Percentiles rank a stretch among this genome's conserved stretches.
These are phyloP conservation scores for Tupiocoris notatus DNA, from an alignment of 2,888 invertebrate genomes.

Conservation along the genomic window DNA sequence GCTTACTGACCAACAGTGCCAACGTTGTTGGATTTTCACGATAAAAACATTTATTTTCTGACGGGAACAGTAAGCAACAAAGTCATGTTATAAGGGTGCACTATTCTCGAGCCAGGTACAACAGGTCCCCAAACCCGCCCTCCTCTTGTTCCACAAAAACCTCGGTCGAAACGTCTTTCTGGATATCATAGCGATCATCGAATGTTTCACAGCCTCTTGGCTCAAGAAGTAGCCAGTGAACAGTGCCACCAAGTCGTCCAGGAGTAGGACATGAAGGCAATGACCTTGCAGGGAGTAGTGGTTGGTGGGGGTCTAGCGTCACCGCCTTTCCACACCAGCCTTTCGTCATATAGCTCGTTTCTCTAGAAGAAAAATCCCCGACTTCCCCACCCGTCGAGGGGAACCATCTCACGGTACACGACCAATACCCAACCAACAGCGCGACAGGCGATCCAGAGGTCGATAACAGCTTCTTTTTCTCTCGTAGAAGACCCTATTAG, in stretches of 20 bases:
- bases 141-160: too few species aligned
- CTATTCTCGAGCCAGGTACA: too few species aligned
- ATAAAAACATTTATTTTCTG: too few species aligned
- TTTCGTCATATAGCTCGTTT: not conserved
- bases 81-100: too few species aligned
- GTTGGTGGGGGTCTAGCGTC: not conserved
- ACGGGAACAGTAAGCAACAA: too few species aligned
- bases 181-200: not conserved
- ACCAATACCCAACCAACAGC: not conserved
- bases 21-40: too few species aligned
- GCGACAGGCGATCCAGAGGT: constrained; percentile 8
- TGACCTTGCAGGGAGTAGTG: constrained; percentile 35
- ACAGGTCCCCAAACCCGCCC: not conserved
- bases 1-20: too few species aligned
- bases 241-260: constrained; percentile 10
- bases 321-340: not conserved
- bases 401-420: not conserved
- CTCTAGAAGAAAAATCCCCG: not conserved
- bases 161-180: too few species aligned
- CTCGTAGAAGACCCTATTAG: constrained; percentile 24
- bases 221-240: not conserved
- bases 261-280: constrained; percentile 38
- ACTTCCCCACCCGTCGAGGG: not conserved
- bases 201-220: not conserved
- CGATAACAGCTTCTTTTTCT: constrained; percentile 33